Percentiles rank a stretch among this genome's conserved stretches.
Conservation (phyloP, 2,113 vertebrate species). For the Cyprinus carpio region DNA sequence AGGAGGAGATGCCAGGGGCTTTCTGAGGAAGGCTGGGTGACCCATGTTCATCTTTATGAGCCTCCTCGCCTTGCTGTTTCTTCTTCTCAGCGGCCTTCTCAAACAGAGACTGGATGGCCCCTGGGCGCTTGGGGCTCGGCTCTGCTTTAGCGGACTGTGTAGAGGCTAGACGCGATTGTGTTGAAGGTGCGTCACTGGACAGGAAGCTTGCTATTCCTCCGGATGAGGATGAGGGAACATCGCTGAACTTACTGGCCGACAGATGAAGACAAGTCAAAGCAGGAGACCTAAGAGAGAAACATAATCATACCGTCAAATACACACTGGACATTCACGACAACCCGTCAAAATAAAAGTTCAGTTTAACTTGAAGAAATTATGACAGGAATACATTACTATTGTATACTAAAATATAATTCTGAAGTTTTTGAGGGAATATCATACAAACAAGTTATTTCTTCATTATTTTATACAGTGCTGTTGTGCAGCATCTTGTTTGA, state of each 20-base stretch:
- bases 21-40: no score
- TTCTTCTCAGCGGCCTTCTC: slow-evolving; percentile 80
- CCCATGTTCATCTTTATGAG: neutral
- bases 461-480: no score
- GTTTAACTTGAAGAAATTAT: no score
- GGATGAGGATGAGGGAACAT: slow-evolving; percentile 67
- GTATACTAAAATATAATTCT: no score
- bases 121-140: slow-evolving; percentile 59
- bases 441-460: no score
- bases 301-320: neutral
- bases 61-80: slow-evolving; percentile 51
- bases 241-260: slow-evolving; percentile 85
- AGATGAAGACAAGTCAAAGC: slow-evolving; percentile 85
- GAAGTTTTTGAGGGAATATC: no score
- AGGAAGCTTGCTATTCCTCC: slow-evolving; percentile 84
- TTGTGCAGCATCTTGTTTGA: no score
- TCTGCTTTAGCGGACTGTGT: slow-evolving; percentile 54
- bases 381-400: no score
- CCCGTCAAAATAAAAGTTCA: no score
- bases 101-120: slow-evolving; percentile 84
- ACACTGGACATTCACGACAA: no score
- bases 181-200: slow-evolving; percentile 68
- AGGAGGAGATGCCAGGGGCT: slow-evolving; percentile 60
- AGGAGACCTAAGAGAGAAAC: slow-evolving; percentile 81
- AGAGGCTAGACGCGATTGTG: slow-evolving; percentile 60